Conservation (phyloP, 2,113 vertebrate genomes). For the cat (Felis catus) region F.catus_Fca126_mat1.0 CM031423.1:41200501-41201000, state of each 20-base stretch:
- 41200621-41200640: too few species aligned
- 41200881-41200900: slow-evolving; percentile 89
- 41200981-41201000: slow-evolving; percentile 88
- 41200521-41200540: background rate
- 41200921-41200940: slow-evolving; percentile 91
- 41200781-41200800: slow-evolving; percentile 7
- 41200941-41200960: slow-evolving; percentile 87
- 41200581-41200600: background rate
- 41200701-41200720: background rate
- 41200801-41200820: background rate
- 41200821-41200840: background rate
- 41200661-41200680: background rate
- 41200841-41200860: background rate
- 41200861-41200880: slow-evolving; percentile 86
- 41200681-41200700: background rate
- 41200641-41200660: background rate
- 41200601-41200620: background rate
- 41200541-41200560: background rate
- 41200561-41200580: slow-evolving; percentile 21
- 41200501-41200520: background rate
- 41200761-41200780: background rate
- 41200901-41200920: slow-evolving; percentile 90
- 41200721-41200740: background rate
- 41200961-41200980: slow-evolving; percentile 90
- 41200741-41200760: background rate